phyloP scores from a whole-genome alignment of 2,113 vertebrate species.

The Cyanoramphus novaezelandiae region DNA sequence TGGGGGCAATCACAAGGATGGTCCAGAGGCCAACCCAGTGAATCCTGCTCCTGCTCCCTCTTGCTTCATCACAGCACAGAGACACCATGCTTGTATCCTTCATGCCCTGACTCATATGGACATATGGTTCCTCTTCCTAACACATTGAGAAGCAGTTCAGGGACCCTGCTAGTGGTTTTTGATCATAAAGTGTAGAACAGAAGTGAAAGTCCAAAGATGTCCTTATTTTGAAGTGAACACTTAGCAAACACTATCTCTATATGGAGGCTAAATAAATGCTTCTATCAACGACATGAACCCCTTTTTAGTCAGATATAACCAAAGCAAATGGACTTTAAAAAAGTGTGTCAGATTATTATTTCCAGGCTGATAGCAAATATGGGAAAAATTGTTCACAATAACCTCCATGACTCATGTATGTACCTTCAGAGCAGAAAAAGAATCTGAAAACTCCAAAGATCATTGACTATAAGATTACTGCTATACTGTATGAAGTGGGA shows the following conservation, averaged over 20 bases:
- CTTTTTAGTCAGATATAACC: background rate
- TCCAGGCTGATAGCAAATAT: background rate
- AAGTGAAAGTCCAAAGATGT: background rate
- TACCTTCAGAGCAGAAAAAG: background rate
- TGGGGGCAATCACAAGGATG: fast-evolving
- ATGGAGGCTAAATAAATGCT: background rate
- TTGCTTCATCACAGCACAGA: background rate
- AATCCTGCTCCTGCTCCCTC: background rate
- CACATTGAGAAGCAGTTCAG: background rate
- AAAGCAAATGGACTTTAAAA: background rate
- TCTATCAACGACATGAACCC: background rate
- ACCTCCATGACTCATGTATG: background rate
- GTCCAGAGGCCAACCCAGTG: background rate
- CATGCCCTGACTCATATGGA: background rate
- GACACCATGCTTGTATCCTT: background rate
- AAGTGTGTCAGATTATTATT: background rate
- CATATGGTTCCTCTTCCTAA: background rate
- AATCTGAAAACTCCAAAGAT: background rate
- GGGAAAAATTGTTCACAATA: background rate
- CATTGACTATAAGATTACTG: background rate
- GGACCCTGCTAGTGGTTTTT: background rate
- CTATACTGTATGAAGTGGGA: too few relatives aligned
- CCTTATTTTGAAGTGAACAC: background rate
- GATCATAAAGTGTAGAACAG: background rate
- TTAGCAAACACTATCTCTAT: background rate